Base-by-base conservation (phyloP, 2,797 vertebrate species). In the Tadarida brasiliensis region DNA sequence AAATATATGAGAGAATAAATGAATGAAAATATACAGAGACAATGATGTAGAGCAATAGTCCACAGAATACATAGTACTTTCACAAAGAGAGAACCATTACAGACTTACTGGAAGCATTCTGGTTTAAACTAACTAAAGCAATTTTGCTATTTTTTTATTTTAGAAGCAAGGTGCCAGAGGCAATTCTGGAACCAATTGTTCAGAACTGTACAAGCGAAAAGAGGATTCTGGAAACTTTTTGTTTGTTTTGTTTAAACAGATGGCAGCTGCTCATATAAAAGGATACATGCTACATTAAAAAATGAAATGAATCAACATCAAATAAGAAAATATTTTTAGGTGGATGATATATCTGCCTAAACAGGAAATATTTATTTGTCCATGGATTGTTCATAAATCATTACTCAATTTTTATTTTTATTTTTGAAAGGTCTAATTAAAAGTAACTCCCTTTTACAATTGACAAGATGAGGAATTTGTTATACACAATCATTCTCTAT, bases 181-280 rank as follows among this genome's bases (percentile, higher is more conserved):
- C 71, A 94, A 81, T 91, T 94, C 84, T 87, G 65, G 49, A 95
- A 93, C 14, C 68, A 95, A 54, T 78, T 90, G 56, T 84, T 95
- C 76, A 87, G 51, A 95, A 92, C 9, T 76, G 20, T 28, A 47
- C 54, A 77, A 78, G 5, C 65, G 93, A 76, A 95, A 94, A 96
- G 59, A 96, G 14, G 70, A 84, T 94, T 87, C 35, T 61, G 90
- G 12, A 76, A 80, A 74, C 44, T 51, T 59, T 87, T 83, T 74
- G 26, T 93, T 82, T 94, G 44, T 54, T 94, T 93, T 68, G 4
- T 86, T 87, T 30, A 11, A 96, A 82, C 67, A 95, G 80, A 93
- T 86, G 90, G 71, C 44, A 88, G 12, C n/a, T 92, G 26, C 74
- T 96, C 35, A 78, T 78, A 70, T 91, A 94, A 87, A 87, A 95